Evolutionary conservation across 2,888 invertebrate genomes (phyloP).

Genomic region (Tetheella fluctuosa): DNA sequence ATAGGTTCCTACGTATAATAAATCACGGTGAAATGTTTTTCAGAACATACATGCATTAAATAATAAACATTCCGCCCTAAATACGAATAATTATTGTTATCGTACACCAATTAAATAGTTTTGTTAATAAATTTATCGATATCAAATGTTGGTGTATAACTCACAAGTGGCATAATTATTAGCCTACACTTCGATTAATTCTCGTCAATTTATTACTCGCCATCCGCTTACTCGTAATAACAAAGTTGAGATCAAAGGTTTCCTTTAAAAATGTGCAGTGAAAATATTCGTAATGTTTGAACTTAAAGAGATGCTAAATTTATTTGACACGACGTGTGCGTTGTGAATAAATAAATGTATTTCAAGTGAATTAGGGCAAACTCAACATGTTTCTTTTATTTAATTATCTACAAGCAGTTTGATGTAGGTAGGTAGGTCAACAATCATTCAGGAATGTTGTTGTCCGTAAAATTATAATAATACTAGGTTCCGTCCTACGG

Average conservation of each 20-base stretch:
- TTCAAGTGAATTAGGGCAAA: constrained; percentile 7
- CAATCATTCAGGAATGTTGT: not conserved
- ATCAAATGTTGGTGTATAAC: constrained; percentile 41
- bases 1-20: not conserved
- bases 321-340: constrained; percentile 22
- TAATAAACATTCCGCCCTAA: not conserved
- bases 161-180: constrained; percentile 57
- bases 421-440: not conserved
- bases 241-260: constrained; percentile 57
- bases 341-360: constrained; percentile 18
- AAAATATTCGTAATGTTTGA: constrained; percentile 23
- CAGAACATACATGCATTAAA: not conserved
- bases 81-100: not conserved
- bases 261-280: constrained; percentile 41
- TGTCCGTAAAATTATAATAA: no score
- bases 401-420: not conserved
- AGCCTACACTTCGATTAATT: constrained; percentile 50
- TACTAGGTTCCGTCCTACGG: no score
- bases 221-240: constrained; percentile 41
- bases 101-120: not conserved
- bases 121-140: constrained; percentile 39
- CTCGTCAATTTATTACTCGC: constrained; percentile 53
- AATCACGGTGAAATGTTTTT: not conserved
- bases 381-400: not conserved
- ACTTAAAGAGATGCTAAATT: constrained; percentile 22